These are phyloP conservation scores for Styela plicata DNA, from an alignment of 23 tunicate species.

Conservation along the genomic window DNA sequence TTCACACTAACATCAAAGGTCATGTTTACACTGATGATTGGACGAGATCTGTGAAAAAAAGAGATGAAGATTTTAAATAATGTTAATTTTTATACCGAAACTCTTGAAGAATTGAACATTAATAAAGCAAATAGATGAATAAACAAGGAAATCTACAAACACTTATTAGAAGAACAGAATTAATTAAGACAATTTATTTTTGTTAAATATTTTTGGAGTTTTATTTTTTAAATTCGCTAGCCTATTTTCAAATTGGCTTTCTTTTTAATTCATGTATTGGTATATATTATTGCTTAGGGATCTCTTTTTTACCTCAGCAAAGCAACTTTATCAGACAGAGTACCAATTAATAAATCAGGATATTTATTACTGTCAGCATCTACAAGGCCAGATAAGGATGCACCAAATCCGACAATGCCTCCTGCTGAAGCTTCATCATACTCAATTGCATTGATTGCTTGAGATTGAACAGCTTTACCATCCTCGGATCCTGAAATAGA, in stretches of 20 bases:
- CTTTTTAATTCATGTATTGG: too few relatives aligned
- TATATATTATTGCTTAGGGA: too few relatives aligned
- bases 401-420: slow-evolving; percentile 55
- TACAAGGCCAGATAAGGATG: slow-evolving; percentile 74
- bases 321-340: slow-evolving; percentile 48
- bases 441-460: slow-evolving; percentile 43
- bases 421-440: neutral
- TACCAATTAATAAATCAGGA: slow-evolving; percentile 81
- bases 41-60: slow-evolving; percentile 17
- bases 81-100: too few relatives aligned
- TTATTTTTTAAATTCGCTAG: too few relatives aligned
- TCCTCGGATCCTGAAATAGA: slow-evolving; percentile 51
- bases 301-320: slow-evolving; percentile 47
- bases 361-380: slow-evolving; percentile 85
- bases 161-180: too few relatives aligned
- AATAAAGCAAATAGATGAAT: too few relatives aligned
- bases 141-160: too few relatives aligned
- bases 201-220: too few relatives aligned
- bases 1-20: neutral
- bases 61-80: too few relatives aligned
- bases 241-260: too few relatives aligned
- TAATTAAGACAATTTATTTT: too few relatives aligned
- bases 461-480: slow-evolving; percentile 49
- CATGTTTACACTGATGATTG: slow-evolving; percentile 7
- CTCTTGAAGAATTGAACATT: too few relatives aligned